Evolutionary conservation across 2,113 vertebrate genomes (phyloP).

Genomic region (Chloropsis cyanopogon): DNA sequence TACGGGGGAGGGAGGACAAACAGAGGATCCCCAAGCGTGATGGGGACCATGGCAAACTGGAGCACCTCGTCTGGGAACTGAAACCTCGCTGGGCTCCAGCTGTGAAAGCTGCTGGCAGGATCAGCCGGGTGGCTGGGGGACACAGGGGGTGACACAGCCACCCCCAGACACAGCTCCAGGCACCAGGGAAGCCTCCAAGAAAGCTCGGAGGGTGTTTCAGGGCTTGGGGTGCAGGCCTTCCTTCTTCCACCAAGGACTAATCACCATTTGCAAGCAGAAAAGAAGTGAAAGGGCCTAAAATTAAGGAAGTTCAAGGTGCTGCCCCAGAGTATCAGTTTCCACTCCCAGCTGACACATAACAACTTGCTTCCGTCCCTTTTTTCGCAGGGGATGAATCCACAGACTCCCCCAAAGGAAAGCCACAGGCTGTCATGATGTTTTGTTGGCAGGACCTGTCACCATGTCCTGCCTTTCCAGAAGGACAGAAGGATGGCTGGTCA

Average conservation of each 20-base stretch:
- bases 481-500: not conserved
- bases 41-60: rapidly evolving
- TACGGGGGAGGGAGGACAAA: not conserved
- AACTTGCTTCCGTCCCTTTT: not conserved
- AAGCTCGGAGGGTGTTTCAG: not conserved
- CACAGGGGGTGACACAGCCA: no score
- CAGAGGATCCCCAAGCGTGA: not conserved
- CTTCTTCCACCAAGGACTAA: not conserved
- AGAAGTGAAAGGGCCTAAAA: conserved; percentile 11
- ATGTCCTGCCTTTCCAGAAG: not conserved
- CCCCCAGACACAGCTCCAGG: not conserved
- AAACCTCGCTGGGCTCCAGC: not conserved
- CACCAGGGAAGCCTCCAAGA: not conserved
- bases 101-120: not conserved
- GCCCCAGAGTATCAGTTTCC: not conserved
- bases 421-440: not conserved
- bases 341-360: not conserved
- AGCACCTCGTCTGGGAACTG: not conserved
- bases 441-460: not conserved
- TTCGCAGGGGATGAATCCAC: not conserved
- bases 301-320: not conserved
- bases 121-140: not conserved
- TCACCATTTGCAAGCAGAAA: not conserved
- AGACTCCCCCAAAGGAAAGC: not conserved
- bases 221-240: rapidly evolving